Base-by-base conservation (phyloP, 92 coral and sea anemone genomes). In the Pocillopora grandis region DNA sequence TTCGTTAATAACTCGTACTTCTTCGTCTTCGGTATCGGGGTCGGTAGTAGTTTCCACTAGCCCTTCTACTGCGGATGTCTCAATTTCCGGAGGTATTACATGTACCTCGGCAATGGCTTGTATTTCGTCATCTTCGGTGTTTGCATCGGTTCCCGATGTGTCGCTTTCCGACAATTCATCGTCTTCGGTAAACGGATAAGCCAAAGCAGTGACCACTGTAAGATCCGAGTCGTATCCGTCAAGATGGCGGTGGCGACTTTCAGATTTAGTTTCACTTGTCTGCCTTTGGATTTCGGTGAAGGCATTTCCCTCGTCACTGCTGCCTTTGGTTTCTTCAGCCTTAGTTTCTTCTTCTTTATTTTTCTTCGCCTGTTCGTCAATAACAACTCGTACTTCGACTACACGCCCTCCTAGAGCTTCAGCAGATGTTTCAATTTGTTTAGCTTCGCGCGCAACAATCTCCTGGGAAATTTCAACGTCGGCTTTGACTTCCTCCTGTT, bases 131-230 rank as follows among this genome's bases (percentile, higher is more conserved):
- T 20, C 78, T 18, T 17, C 86, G 64, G 61, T 23, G 0, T 55
- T 75, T 23, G 71, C 23, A 48, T 73, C 72, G 21, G 66, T 57
- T 55, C 62, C 49, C 37, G 20, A 5, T 23, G 48, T 23, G 74
- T 69, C 42, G 17, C 48, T 21, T 37, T 76, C 14, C 56, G 49
- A 56, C 15, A 65, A 37, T 42, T 72, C 76, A 36, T 21, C 15
- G 37, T 23, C 76, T 55, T 21, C 19, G 58, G 52, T 42, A 42
- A 42, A 42, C 52, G 52, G 52, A 42, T 42, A 42, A 2, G 52
- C 52, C 76, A 16, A 48, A 52, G 18, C 62, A 18, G 87, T 72
- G 11, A 84, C 83, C 5, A 84, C 89, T 19, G 76, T 86, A 16
- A 70, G 21, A 62, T 71, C 81, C 27, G 76, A 85, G 9, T 63